Base-by-base conservation (phyloP, 2,113 vertebrate species). In the Gnathonemus echidnorhynchus region DNA sequence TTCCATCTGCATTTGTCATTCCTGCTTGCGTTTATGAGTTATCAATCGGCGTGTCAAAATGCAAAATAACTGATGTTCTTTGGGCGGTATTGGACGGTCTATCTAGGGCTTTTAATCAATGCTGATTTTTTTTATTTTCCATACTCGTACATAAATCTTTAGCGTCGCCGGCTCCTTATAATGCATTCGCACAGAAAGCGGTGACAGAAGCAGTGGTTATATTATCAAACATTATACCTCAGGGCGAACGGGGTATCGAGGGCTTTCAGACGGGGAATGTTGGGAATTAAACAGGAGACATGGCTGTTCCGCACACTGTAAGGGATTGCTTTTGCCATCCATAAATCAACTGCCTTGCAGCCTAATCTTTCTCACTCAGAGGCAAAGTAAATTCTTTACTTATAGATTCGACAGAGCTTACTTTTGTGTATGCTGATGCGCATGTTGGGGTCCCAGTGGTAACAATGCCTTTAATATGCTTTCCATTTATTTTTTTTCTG, bases 61-160 rank as follows among this genome's bases (percentile, higher is more conserved):
- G 97, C 97, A 99, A 99, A 99, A 97, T 99, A 99, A 99, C 97
- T 96, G 98, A 99, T 99, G 98, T 98, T 98, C 97, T 98, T 97
- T 92, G 96, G 97, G 97, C 95, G 94, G 97, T 97, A 97, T 98
- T 98, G 98, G 98, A 98, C 97, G 97, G 97, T 97, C 98, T 99
- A 98, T 99, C 97, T 98, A 94, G 96, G 97, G 97, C 97, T 99
- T 99, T 99, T 98, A 99, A 99, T 99, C 98, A 99, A 99, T 98
- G 98, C 97, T 97, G 97, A 98, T 98, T 98, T 92, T 97, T 97
- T 97, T 97, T 97, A 96, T 96, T 97, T 97, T 97, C 96, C 95
- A 96, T 96, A 97, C 96, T 96, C 97, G 93, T 96, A 97, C 97
- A 99, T 98, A 98, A 98, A 99, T 99, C 97, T 98, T 96, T 96